Evolutionary conservation across 1,140 invertebrate genomes (phyloP), one percentile per base, ranked within the genome.

Genomic region (Hyles vespertilio): DNA sequence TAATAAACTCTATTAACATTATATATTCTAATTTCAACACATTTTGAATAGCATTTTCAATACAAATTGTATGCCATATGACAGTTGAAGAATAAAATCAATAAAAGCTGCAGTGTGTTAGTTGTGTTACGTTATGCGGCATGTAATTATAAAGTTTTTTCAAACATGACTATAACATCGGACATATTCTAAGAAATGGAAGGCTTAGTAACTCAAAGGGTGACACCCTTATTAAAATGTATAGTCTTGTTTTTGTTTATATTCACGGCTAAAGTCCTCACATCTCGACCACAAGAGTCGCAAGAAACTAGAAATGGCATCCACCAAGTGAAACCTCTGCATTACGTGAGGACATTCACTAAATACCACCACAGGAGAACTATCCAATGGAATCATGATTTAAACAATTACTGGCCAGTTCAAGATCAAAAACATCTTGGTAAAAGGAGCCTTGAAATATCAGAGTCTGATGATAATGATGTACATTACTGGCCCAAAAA

Each of bases 301-400:
- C 74, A 81, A 33, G 85, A 87, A 43, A 53, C 61, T 3, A 74
- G 67, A 59, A 84, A 84, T 56, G 75, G 72, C 47, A 85, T 87
- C 58, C 81, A 87, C 22, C 77, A 80, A 12, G 57, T 65, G 4
- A 88, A 86, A 66, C 72, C 82, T 3, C 58, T 69, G 2, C 79
- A 84, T 51, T 88, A 87, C 70, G 84, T 88, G 11, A 71, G 85
- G 49, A 88, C 84, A 32, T 88, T 88, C 56, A 88, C 82, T 8
- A 88, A 87, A 74, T 88, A 88, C 43, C 85, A 88, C 51, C 85
- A 88, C 34, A 84, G 84, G 61, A 72, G 85, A 59, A 84, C 81
- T 47, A 88, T 77, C 11, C 81, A 82, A 51, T 81, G 78, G 80
- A 84, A 84, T n/a, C 69, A 77, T 34, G 78, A 82, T 51, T 40